Conservation (phyloP, 2,797 vertebrate genomes). For the Toxotes lorentzi region DNA sequence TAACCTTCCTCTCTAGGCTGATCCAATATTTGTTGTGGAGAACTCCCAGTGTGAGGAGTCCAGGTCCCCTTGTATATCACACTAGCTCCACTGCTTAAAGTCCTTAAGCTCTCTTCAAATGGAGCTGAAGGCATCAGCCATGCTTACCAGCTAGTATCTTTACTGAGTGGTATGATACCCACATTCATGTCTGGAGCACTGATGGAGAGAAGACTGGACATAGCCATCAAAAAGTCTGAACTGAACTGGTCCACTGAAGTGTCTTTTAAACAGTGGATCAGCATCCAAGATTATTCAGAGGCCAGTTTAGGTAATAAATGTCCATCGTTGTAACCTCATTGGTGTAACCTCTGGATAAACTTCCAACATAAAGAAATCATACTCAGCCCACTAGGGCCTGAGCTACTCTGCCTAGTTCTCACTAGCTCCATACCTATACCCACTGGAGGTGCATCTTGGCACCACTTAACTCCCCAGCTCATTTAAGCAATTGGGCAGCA, state of each 20-base stretch:
- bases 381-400: background rate
- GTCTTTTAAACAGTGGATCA: constrained; percentile 13
- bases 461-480: constrained; percentile 30
- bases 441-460: constrained; percentile 38
- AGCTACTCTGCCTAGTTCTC: background rate
- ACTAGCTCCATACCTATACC: constrained; percentile 13
- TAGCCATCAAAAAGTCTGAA: background rate
- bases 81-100: background rate
- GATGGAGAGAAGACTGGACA: background rate
- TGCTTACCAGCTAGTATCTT: background rate
- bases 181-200: background rate
- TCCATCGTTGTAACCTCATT: no score
- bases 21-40: constrained; percentile 44
- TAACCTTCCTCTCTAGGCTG: constrained; percentile 27
- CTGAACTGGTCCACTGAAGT: background rate
- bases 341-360: constrained; percentile 23
- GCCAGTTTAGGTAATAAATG: background rate
- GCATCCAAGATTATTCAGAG: background rate
- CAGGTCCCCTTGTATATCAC: constrained; percentile 3
- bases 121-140: background rate
- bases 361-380: constrained; percentile 1
- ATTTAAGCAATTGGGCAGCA: constrained; percentile 35
- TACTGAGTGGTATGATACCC: background rate
- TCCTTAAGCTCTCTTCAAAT: constrained; percentile 5
- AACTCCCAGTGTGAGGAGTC: constrained; percentile 14